Conservation (phyloP, 1,140 invertebrate genomes). For the Musca vetustissima region DNA sequence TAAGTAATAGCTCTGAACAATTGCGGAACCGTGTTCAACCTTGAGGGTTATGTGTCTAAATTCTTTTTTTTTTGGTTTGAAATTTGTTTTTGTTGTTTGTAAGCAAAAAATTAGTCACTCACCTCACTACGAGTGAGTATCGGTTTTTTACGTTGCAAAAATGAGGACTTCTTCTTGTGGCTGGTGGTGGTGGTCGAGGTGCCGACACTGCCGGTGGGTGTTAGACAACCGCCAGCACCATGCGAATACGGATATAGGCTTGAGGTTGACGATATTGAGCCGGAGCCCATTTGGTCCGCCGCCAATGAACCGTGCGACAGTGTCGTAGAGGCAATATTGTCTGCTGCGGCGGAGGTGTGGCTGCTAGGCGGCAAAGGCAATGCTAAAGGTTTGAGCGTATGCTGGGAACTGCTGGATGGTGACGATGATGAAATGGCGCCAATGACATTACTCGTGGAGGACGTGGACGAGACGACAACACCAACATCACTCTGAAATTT, state of each 20-base stretch:
- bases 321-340: neutral
- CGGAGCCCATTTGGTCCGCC: neutral
- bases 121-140: slow-evolving; percentile 52
- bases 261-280: neutral
- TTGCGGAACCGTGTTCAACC: neutral
- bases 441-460: neutral
- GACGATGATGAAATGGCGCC: neutral
- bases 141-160: slow-evolving; percentile 49
- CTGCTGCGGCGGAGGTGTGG: neutral
- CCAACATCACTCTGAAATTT: slow-evolving; percentile 25
- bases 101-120: slow-evolving; percentile 33
- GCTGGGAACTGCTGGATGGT: neutral
- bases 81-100: neutral
- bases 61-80: neutral
- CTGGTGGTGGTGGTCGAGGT: slow-evolving; percentile 17
- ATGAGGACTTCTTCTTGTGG: slow-evolving; percentile 46
- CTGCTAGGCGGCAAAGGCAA: neutral
- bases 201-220: slow-evolving; percentile 27
- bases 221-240: neutral
- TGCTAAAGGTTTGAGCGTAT: slow-evolving; percentile 7
- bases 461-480: too few species aligned
- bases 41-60: neutral
- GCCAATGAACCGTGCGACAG: neutral
- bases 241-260: neutral
- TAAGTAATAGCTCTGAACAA: neutral